These are phyloP conservation scores for Apteryx mantelli DNA, from an alignment of 2,113 vertebrate genomes.

Conservation along the genomic window DNA sequence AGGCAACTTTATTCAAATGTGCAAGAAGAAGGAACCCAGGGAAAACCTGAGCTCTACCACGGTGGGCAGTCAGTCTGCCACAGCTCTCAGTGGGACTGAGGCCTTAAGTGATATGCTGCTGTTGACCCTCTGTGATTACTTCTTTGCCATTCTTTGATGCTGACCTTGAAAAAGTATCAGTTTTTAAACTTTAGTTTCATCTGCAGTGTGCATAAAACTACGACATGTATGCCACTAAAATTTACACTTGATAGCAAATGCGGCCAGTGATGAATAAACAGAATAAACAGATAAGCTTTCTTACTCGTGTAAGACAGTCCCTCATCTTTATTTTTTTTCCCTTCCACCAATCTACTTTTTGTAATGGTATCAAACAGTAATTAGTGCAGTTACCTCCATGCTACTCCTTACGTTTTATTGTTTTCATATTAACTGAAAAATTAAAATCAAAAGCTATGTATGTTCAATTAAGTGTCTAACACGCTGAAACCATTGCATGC, in stretches of 20 bases:
- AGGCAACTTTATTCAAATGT: neutral
- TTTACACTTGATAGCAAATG: neutral
- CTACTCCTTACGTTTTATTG: neutral
- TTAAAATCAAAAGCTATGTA: neutral
- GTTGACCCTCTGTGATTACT: neutral
- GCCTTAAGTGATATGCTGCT: accelerated
- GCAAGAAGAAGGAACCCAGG: neutral
- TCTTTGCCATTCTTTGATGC: neutral
- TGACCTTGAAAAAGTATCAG: neutral
- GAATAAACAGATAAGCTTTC: neutral
- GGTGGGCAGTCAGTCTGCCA: neutral
- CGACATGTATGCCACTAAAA: neutral
- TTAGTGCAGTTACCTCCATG: neutral
- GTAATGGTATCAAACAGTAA: neutral
- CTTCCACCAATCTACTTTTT: neutral
- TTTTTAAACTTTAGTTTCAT: neutral
- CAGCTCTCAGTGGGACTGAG: neutral
- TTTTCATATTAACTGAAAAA: slow-evolving; percentile 14
- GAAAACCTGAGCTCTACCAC: neutral
- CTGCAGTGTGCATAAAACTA: neutral
- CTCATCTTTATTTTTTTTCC: neutral
- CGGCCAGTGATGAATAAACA: neutral
- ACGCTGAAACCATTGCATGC: neutral
- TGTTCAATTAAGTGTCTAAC: neutral
- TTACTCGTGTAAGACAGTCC: neutral